A percentile compares a stretch with the other conserved stretches of the same genome.
These are phyloP conservation scores for Graptemys geographica DNA, from an alignment of 2,797 vertebrate genomes.

Conservation along the genomic window DNA sequence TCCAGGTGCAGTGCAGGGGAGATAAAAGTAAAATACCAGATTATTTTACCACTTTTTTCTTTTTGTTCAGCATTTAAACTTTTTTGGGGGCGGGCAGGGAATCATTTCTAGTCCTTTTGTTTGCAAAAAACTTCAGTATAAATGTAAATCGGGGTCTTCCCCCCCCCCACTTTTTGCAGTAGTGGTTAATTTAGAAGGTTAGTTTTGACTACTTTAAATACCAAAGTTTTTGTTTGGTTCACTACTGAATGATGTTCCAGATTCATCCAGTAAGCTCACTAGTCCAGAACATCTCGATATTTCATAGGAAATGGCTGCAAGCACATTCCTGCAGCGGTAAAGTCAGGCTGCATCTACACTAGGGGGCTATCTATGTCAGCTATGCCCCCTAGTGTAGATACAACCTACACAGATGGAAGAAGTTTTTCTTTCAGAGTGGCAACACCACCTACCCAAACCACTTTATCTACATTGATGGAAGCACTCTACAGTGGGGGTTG, in stretches of 20 bases:
- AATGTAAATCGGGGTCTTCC: background rate
- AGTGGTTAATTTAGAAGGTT: background rate
- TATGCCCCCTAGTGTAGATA: background rate
- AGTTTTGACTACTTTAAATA: background rate
- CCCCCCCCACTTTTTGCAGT: background rate
- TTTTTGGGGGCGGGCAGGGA: background rate
- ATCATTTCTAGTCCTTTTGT: background rate
- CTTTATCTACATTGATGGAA: background rate
- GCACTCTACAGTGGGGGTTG: background rate
- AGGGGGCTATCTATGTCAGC: background rate
- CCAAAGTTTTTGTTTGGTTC: background rate
- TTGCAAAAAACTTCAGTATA: background rate
- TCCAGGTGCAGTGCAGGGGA: background rate
- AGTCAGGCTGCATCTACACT: background rate
- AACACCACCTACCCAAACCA: background rate
- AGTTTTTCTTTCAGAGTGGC: background rate
- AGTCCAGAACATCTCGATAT: slow-evolving; percentile 11
- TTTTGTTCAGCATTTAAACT: background rate
- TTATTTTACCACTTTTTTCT: background rate
- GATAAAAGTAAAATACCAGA: background rate
- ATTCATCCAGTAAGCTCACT: background rate
- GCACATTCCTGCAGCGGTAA: fast-evolving
- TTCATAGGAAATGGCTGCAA: slow-evolving; percentile 10
- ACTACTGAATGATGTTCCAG: background rate
- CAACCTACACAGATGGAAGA: background rate